Conservation (phyloP, 2,888 invertebrate species). For the Cremastobaeus sp. region DNA sequence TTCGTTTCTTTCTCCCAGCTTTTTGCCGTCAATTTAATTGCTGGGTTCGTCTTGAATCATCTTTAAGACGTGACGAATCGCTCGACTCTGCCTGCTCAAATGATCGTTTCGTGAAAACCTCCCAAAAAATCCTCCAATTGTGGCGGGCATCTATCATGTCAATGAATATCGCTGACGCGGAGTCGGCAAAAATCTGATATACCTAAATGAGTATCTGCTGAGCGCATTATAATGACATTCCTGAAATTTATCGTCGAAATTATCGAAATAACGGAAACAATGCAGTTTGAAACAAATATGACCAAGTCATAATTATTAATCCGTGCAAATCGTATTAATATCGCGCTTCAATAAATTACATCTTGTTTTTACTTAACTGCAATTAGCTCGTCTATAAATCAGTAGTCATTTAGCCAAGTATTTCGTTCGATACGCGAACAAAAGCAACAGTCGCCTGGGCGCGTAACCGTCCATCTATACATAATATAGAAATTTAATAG, state of each 20-base stretch:
- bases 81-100: too few species aligned
- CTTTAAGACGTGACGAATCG: neutral
- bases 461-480: slow-evolving; percentile 22
- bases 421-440: slow-evolving; percentile 53
- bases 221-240: slow-evolving; percentile 35
- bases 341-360: slow-evolving; percentile 51
- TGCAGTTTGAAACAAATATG: slow-evolving; percentile 52
- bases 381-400: slow-evolving; percentile 56
- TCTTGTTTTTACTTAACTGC: slow-evolving; percentile 55
- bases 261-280: slow-evolving; percentile 51
- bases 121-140: too few species aligned
- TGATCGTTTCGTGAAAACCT: too few species aligned
- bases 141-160: too few species aligned
- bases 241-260: slow-evolving; percentile 37
- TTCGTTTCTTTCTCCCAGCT: slow-evolving; percentile 37
- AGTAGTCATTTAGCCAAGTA: slow-evolving; percentile 56
- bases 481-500: slow-evolving; percentile 54
- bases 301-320: slow-evolving; percentile 55
- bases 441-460: slow-evolving; percentile 46
- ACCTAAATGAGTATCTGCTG: slow-evolving; percentile 23
- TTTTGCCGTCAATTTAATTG: too few species aligned
- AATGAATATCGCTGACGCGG: too few species aligned
- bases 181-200: slow-evolving; percentile 19
- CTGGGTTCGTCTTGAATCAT: too few species aligned
- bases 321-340: slow-evolving; percentile 50